phyloP scores from a whole-genome alignment of 2,113 vertebrate genomes.

The Tamias sibiricus region DNA sequence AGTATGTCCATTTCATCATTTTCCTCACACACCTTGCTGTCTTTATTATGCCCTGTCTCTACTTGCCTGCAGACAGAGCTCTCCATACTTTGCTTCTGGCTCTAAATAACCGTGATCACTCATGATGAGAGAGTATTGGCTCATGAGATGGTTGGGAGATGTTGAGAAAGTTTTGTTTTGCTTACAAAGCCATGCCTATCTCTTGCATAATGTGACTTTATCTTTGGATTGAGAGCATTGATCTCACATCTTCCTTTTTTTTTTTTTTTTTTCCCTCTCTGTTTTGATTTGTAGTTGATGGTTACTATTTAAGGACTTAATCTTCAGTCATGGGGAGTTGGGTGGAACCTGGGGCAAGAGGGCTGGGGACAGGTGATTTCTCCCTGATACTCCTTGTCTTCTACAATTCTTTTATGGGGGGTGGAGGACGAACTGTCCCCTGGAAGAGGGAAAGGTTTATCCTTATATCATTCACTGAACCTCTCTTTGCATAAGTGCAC shows the following conservation, averaged over 20 bases:
- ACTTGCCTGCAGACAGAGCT: constrained; percentile 65
- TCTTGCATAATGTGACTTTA: not conserved
- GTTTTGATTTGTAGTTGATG: not conserved
- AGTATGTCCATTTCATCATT: constrained; percentile 59
- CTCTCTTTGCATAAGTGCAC: not conserved
- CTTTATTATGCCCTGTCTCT: constrained; percentile 59
- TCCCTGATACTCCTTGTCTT: not conserved
- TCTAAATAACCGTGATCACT: constrained; percentile 22
- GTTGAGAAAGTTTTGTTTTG: constrained; percentile 54
- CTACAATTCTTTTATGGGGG: not conserved
- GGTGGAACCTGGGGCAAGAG: not conserved
- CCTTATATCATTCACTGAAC: not conserved
- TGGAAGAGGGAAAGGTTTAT: not conserved
- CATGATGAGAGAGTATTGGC: constrained; percentile 58
- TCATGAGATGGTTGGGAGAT: not conserved
- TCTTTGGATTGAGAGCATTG: not conserved
- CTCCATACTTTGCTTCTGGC: constrained; percentile 53
- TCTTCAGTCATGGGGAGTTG: not conserved
- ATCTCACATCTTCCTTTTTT: not conserved
- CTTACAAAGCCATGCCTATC: not conserved
- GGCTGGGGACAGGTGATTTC: not conserved
- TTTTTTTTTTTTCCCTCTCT: not conserved
- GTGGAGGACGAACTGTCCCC: not conserved
- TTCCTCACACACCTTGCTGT: constrained; percentile 60
- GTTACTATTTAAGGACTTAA: not conserved